Base-by-base conservation (phyloP, 2,888 invertebrate genomes). In the Eilema sororculum region DNA sequence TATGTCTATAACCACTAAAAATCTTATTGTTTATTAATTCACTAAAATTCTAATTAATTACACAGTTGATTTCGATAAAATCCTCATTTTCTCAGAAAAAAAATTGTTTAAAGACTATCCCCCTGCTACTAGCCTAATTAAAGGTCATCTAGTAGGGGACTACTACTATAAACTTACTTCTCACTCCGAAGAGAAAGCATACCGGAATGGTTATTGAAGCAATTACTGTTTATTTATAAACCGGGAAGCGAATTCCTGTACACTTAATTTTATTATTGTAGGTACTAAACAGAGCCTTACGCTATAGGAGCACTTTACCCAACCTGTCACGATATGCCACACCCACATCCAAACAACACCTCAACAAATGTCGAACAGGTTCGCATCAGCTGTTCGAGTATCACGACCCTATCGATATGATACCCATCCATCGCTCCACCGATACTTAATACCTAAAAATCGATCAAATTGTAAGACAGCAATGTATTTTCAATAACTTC, bases 241-340 rank as follows among this genome's bases (percentile, higher is more conserved):
- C 16, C 9, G 16, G 9, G 4, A 41, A 20, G 20, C 20, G 0
- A 46, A 46, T 46, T 41, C 46, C 46, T 41, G 16, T 41, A 46
- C 46, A 46, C 46, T 20, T 6, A n/a, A 8, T n/a, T 52, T 52
- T n/a, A 0, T 52, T 52, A 6, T 0, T 52, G n/a, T 46, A 5
- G 4, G 20, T n/a, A 2, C 2, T 9, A 52, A n/a, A n/a, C 52
- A 52, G 52, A 46, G 9, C 52, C 46, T 79, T 74, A 69, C 28
- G 61, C 46, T 74, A 33, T 52, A 71, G 63, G 61, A 56, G 56
- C 68, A 64, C 63, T 86, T 87, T 84, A 52, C 20, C 52, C 83
- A 80, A 77, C 78, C 77, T 82, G 88, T 86, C 91, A 91, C 89
- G 88, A 85, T 78, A 84, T 78, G 84, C 87, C 89, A 90, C 89